Evolutionary conservation across 2,797 vertebrate species (phyloP).

Genomic region (Acanthurus lineatus): DNA sequence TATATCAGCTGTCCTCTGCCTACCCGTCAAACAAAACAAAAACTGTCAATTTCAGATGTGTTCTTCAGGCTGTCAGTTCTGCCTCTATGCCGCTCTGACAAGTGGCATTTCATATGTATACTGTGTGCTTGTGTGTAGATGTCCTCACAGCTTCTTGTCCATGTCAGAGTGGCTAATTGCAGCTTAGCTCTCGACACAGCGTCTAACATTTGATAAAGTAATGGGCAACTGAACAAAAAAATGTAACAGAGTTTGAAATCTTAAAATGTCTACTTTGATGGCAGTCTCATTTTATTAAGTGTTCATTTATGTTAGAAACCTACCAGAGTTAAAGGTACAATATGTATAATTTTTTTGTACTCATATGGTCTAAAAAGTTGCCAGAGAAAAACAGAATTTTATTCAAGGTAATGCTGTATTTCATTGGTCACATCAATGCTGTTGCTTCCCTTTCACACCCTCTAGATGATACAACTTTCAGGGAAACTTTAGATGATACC

Average conservation of each 20-base stretch:
- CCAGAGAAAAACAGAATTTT: too few species aligned
- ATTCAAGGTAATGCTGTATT: too few species aligned
- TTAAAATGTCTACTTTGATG: too few species aligned
- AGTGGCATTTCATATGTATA: constrained; percentile 24
- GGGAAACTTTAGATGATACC: too few species aligned
- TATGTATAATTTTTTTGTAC: too few species aligned
- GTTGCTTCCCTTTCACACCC: too few species aligned
- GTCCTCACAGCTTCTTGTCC: not conserved
- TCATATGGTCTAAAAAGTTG: too few species aligned
- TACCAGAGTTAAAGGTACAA: too few species aligned
- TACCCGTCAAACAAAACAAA: constrained; percentile 46
- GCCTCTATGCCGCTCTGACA: constrained; percentile 46
- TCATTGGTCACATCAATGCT: too few species aligned
- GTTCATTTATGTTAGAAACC: too few species aligned
- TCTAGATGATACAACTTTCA: too few species aligned
- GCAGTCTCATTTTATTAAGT: too few species aligned
- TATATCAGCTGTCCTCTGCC: constrained; percentile 37
- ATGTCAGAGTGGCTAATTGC: not conserved
- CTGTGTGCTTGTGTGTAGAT: constrained; percentile 5
- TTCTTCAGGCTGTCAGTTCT: constrained; percentile 59
- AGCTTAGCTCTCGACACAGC: not conserved
- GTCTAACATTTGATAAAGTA: not conserved
- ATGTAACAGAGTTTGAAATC: not conserved
- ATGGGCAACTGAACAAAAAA: not conserved
- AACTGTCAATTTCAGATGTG: constrained; percentile 48